Evolutionary conservation across 2,797 vertebrate genomes (phyloP).

Genomic region (Lepilemur septentrionalis): DNA sequence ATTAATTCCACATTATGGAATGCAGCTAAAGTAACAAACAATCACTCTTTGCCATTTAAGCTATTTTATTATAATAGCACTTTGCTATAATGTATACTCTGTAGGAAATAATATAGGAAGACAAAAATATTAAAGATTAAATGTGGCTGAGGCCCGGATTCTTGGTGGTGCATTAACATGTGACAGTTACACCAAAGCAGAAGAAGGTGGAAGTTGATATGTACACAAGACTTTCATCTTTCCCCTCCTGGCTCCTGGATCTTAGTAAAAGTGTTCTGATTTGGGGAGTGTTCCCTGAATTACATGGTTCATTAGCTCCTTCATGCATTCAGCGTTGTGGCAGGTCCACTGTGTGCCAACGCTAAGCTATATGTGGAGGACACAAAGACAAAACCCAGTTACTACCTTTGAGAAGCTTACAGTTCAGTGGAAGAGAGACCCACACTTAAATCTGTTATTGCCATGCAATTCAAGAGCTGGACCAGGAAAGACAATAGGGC

Average conservation of each 20-base stretch:
- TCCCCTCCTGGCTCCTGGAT: not conserved
- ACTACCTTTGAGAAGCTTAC: not conserved
- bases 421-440: not conserved
- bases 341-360: not conserved
- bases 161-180: not conserved
- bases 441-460: not conserved
- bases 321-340: no score
- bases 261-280: not conserved
- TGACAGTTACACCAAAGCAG: not conserved
- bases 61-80: not conserved
- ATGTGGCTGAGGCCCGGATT: not conserved
- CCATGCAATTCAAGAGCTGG: not conserved
- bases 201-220: not conserved
- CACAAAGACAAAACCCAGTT: not conserved
- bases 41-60: not conserved
- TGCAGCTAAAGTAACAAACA: not conserved
- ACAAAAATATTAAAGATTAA: not conserved
- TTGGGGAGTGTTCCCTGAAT: not conserved
- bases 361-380: not conserved
- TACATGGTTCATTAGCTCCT: not conserved
- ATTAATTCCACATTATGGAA: constrained; percentile 9
- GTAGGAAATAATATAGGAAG: not conserved
- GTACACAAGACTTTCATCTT: not conserved
- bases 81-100: not conserved
- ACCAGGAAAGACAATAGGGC: not conserved